Conservation (phyloP, 1,140 invertebrate genomes). For the Aphidius gifuensis region DNA sequence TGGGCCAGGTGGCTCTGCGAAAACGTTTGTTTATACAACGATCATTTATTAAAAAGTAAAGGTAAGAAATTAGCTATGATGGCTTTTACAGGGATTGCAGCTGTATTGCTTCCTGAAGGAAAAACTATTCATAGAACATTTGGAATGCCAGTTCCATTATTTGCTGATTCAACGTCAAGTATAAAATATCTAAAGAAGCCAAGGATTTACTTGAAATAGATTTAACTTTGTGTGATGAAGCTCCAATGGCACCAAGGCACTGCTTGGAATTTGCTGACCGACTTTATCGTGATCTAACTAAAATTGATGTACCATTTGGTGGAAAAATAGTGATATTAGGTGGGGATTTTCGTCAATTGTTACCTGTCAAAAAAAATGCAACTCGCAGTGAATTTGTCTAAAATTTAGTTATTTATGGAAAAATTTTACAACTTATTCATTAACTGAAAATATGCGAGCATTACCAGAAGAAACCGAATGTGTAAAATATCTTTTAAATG, state of each 20-base stretch:
- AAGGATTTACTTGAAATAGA: slow-evolving; percentile 18
- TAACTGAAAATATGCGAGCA: slow-evolving; percentile 24
- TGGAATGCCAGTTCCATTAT: slow-evolving; percentile 26
- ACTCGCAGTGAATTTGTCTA: slow-evolving; percentile 24
- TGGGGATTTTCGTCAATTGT: slow-evolving; percentile 7
- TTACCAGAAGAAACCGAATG: slow-evolving; percentile 21
- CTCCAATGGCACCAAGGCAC: slow-evolving; percentile 6
- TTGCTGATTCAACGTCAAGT: slow-evolving; percentile 23
- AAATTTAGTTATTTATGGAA: slow-evolving; percentile 25
- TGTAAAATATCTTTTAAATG: slow-evolving; percentile 19
- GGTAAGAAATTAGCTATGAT: slow-evolving; percentile 23
- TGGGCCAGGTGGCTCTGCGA: too few species aligned
- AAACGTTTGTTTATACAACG: slow-evolving; percentile 12
- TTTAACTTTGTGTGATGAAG: slow-evolving; percentile 39
- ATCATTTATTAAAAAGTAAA: slow-evolving; percentile 19
- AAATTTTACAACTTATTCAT: slow-evolving; percentile 22
- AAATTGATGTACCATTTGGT: slow-evolving; percentile 3
- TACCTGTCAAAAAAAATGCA: slow-evolving; percentile 5
- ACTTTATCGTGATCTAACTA: too few species aligned
- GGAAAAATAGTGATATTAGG: slow-evolving; percentile 10
- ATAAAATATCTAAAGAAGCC: slow-evolving; percentile 33
- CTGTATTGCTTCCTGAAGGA: slow-evolving; percentile 29
- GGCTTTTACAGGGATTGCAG: slow-evolving; percentile 32
- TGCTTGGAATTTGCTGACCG: too few species aligned
- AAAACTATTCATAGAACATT: slow-evolving; percentile 28